phyloP scores from a whole-genome alignment of 2,888 invertebrate genomes.

The Dasypogon diadema region DNA sequence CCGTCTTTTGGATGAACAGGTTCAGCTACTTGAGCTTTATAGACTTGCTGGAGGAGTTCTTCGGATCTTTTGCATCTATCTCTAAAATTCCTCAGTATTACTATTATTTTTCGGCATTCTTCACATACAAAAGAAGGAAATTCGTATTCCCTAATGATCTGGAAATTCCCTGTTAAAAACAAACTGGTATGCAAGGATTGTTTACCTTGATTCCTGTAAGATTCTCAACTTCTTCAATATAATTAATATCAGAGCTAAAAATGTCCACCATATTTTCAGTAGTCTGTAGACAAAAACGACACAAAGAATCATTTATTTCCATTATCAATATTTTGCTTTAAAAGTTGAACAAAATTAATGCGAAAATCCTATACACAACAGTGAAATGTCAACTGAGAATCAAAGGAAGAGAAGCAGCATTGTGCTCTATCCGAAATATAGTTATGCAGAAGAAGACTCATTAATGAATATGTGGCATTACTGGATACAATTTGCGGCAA shows the following conservation, averaged over 20 bases:
- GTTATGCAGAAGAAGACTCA: too few species aligned
- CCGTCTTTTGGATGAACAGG: neutral
- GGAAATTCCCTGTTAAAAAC: neutral
- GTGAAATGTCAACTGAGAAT: too few species aligned
- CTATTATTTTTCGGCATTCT: neutral
- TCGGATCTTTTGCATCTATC: slow-evolving; percentile 8
- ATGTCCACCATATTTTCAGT: neutral
- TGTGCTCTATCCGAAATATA: too few species aligned
- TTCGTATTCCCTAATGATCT: neutral
- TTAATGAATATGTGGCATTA: too few species aligned
- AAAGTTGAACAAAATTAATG: too few species aligned
- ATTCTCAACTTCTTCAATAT: neutral
- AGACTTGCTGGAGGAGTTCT: neutral
- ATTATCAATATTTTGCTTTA: neutral
- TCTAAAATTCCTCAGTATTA: neutral
- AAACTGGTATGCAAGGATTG: too few species aligned
- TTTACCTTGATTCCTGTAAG: slow-evolving; percentile 26
- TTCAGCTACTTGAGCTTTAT: neutral
- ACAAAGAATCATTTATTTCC: neutral
- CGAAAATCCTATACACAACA: too few species aligned
- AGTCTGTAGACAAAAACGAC: slow-evolving; percentile 27
- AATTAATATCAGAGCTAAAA: neutral
- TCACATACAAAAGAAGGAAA: neutral
- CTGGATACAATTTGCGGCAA: too few species aligned
- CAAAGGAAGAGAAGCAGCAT: too few species aligned